phyloP scores from a whole-genome alignment of 2,888 invertebrate species.

The Tiliacea aurago region DNA sequence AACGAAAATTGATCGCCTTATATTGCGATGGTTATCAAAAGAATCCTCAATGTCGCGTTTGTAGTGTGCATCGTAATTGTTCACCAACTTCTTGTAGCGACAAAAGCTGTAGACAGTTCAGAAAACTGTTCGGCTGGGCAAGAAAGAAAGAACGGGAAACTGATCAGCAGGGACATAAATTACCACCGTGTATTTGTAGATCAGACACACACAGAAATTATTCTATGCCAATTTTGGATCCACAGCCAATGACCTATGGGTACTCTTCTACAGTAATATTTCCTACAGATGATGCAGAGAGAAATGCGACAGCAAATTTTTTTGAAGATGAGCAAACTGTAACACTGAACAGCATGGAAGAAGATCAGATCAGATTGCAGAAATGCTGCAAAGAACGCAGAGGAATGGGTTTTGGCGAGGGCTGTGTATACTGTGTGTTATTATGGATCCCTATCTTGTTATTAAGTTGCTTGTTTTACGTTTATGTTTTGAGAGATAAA shows the following conservation, averaged over 20 bases:
- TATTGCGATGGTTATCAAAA: slow-evolving; percentile 69
- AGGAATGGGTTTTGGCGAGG: slow-evolving; percentile 74
- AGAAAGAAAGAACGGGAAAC: neutral
- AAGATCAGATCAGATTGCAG: neutral
- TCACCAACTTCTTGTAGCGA: neutral
- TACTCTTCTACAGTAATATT: slow-evolving; percentile 24
- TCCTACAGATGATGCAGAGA: neutral
- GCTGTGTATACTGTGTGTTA: slow-evolving; percentile 76
- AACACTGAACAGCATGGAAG: slow-evolving; percentile 4
- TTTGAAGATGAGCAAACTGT: slow-evolving; percentile 1
- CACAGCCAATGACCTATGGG: neutral
- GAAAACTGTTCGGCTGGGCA: slow-evolving; percentile 20
- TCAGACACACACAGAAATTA: neutral
- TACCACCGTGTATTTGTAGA: slow-evolving; percentile 18
- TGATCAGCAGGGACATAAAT: neutral
- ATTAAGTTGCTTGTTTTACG: slow-evolving; percentile 73
- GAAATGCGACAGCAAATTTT: neutral
- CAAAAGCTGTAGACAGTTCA: slow-evolving; percentile 12
- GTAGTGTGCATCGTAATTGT: slow-evolving; percentile 5
- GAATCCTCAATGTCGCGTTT: slow-evolving; percentile 22
- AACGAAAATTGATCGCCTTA: slow-evolving; percentile 72
- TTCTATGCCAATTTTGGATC: neutral
- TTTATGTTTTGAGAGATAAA: slow-evolving; percentile 71
- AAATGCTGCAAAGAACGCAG: slow-evolving; percentile 44
- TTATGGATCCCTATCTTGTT: slow-evolving; percentile 78